Evolutionary conservation across 2,797 vertebrate genomes (phyloP), one percentile per base, ranked within the genome.

Genomic region (Aulostomus chinensis): DNA sequence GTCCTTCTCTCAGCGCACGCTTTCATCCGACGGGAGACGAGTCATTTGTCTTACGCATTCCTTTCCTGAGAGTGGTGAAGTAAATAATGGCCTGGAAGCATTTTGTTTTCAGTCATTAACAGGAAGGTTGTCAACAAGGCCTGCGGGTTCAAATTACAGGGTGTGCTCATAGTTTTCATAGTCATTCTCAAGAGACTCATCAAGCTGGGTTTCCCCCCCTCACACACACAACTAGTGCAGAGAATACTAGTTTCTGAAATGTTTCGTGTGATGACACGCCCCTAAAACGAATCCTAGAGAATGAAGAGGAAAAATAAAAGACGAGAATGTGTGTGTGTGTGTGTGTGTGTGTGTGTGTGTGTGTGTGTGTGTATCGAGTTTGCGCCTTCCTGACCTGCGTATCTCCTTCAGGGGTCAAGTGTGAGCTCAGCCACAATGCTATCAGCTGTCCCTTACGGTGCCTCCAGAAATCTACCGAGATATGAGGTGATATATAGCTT

Each of bases 401-500:
- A 63, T 85, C 74, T 79, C 83, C 81, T 86, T 84, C 72, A 83
- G 78, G 77, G 86, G 80, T 85, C 76, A 37, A 47, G 64, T 68
- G 75, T 66, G 66, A 59, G 66, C 66, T n/a, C 57, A 53, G 70
- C 73, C 76, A 81, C 80, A 82, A 80, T 70, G 69, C 80, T 87
- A 88, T 88, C 84, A 84, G 73, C 74, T 65, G 67, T 88, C 80
- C 86, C 80, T 78, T 65, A 76, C 78, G 80, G 81, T 78, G 76
- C 36, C 67, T 58, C 73, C 73, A 28, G 68, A 69, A 64, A 76
- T 79, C 84, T 73, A 34, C 74, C 7, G 80, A 81, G 82, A 79
- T 83, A 81, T 72, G 47, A 72, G 79, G 82, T 88, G 87, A 90
- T 90, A 79, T 87, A 88, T 86, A 64, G 81, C 87, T 90, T 87